These are phyloP conservation scores for Sericinus montela DNA, from an alignment of 2,888 invertebrate genomes.

Conservation along the genomic window DNA sequence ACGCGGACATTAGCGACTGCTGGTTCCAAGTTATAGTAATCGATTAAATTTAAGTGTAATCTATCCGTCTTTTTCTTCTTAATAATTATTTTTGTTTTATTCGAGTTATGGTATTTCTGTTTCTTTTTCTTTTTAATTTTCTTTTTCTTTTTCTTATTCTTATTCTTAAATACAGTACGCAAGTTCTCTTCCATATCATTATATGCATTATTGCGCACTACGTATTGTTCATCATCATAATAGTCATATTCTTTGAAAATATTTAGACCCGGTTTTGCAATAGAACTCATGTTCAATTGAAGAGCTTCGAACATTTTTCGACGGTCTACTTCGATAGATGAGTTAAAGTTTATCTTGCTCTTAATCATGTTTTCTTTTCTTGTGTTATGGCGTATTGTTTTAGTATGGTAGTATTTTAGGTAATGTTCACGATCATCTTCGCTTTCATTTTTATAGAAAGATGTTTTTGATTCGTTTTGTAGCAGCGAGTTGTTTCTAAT, in stretches of 20 bases:
- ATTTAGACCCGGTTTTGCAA: neutral
- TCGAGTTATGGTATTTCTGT: neutral
- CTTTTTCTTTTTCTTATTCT: conserved; percentile 1
- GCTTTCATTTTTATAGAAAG: neutral
- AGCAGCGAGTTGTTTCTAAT: neutral
- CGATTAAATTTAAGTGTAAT: conserved; percentile 25
- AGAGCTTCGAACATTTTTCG: neutral
- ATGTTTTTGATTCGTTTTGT: neutral
- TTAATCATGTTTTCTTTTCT: neutral
- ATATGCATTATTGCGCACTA: neutral
- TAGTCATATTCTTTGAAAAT: conserved; percentile 12
- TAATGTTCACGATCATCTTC: neutral
- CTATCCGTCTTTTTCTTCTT: conserved; percentile 23
- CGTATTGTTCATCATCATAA: conserved; percentile 7
- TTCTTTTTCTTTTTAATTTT: too few relatives aligned
- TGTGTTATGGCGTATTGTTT: neutral
- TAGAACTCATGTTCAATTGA: neutral
- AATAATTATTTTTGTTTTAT: conserved; percentile 8
- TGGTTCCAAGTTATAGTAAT: conserved; percentile 53
- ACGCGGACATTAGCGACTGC: conserved; percentile 31
- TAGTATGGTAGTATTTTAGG: neutral
- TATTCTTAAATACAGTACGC: neutral
- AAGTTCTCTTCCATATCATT: neutral
- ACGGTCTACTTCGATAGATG: neutral
- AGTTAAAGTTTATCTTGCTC: neutral